Evolutionary conservation across 1,140 invertebrate species (phyloP), one percentile per base, ranked within the genome.

Genomic region (Trachymyrmex septentrionalis): DNA sequence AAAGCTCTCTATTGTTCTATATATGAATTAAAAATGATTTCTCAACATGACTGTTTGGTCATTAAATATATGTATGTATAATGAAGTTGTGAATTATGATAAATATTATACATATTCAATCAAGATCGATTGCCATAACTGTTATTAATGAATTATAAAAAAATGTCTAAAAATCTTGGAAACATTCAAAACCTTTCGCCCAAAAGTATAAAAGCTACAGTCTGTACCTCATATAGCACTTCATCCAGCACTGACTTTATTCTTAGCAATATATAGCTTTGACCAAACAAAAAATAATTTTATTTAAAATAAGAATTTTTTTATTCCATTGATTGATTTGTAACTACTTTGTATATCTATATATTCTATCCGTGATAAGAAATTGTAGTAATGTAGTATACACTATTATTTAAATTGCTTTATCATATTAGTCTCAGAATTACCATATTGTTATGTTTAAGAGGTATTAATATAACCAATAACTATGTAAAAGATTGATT

Each of bases 261-360:
- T 87, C 72, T 85, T 87, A 91, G 88, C 90, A 90, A 91, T 90
- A 89, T 85, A 87, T 80, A 86, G 81, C 82, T 81, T 16, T 86
- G 75, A 86, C 66, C 53, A 78, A 86, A n/a, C 21, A n/a, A 57
- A 75, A 59, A 69, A 81, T 50, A 67, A 63, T 61, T 61, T 85
- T 76, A 84, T 6, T 24, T 75, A 85, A 34, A 77, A 55, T 85
- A 85, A 77, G 72, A 53, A 6, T 85, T 63, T 80, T 7, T 80
- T 67, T 80, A 55, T 55, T 21, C 38, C 63, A 3, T 73, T 10
- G 19, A 0, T 50, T 84, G 24, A 73, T 44, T 82, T 71, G 61
- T 75, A 75, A 38, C 24, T 84, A 75, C 14, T 61, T 72, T 72
- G 3, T 82, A 61, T 48, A 73, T 9, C 12, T 82, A 27, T 27